Conservation (phyloP, 1,140 invertebrate species). For the Neodiprion lecontei region DNA sequence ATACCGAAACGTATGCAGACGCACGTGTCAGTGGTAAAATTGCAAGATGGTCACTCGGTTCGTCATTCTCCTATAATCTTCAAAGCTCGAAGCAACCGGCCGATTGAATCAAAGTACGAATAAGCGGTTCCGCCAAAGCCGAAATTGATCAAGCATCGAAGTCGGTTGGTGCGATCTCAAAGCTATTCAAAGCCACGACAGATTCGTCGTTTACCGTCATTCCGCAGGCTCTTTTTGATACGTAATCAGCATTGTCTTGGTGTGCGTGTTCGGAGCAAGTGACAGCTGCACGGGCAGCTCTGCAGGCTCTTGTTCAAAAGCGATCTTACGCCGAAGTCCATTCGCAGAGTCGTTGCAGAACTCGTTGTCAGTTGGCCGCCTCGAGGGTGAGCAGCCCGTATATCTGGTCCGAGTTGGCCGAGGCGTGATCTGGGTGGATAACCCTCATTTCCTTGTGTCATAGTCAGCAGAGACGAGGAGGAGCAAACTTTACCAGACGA, state of each 20-base stretch:
- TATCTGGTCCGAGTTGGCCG: background rate
- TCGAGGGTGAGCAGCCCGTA: background rate
- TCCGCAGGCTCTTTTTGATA: too few species aligned
- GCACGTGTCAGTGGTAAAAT: background rate
- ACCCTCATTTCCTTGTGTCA: constrained; percentile 53
- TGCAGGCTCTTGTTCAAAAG: background rate
- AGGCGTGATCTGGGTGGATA: background rate
- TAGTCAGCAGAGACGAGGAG: constrained; percentile 23
- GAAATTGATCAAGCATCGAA: too few species aligned
- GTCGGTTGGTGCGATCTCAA: too few species aligned
- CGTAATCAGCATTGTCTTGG: too few species aligned
- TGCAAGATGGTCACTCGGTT: too few species aligned
- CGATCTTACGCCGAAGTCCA: background rate
- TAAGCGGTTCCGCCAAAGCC: too few species aligned
- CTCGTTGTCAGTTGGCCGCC: background rate
- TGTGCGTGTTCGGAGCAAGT: background rate
- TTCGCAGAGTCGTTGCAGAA: background rate
- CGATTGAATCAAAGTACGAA: too few species aligned
- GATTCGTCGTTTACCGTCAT: too few species aligned
- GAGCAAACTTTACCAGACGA: background rate
- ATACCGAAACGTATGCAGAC: background rate
- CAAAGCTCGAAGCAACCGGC: too few species aligned
- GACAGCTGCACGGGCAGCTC: background rate
- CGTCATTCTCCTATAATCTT: too few species aligned
- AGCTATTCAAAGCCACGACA: too few species aligned